phyloP scores from a whole-genome alignment of 2,113 vertebrate genomes.

The Phycodurus eques region DNA sequence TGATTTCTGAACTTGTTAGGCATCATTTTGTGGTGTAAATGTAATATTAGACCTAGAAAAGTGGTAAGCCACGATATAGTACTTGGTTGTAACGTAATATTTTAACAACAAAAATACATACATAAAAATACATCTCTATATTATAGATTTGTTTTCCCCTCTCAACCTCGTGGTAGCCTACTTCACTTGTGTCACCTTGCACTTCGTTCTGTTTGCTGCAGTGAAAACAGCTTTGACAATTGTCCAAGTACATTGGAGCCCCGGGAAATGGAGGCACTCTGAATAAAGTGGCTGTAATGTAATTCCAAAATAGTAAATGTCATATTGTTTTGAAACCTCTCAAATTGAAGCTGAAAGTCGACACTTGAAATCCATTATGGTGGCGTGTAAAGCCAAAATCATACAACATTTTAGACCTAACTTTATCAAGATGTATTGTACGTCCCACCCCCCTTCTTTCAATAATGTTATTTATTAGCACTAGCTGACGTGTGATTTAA shows the following conservation, averaged over 20 bases:
- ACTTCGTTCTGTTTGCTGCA: neutral
- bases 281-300: neutral
- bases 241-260: neutral
- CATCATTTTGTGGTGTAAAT: too few species aligned
- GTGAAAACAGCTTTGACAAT: neutral
- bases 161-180: neutral
- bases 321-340: neutral
- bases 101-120: too few species aligned
- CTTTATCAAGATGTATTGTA: constrained; percentile 5
- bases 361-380: neutral
- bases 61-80: too few species aligned
- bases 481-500: constrained; percentile 20
- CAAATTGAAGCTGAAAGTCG: neutral
- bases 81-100: neutral
- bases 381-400: neutral
- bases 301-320: neutral
- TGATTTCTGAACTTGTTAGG: too few species aligned
- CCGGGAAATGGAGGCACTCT: neutral
- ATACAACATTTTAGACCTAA: neutral
- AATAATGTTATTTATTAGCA: constrained; percentile 15
- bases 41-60: too few species aligned
- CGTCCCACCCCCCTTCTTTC: neutral
- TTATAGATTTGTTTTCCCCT: too few species aligned
- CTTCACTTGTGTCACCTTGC: neutral
- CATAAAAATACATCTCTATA: too few species aligned